Conservation (phyloP, 2,888 invertebrate species). For the Hemaris fuciformis region DNA sequence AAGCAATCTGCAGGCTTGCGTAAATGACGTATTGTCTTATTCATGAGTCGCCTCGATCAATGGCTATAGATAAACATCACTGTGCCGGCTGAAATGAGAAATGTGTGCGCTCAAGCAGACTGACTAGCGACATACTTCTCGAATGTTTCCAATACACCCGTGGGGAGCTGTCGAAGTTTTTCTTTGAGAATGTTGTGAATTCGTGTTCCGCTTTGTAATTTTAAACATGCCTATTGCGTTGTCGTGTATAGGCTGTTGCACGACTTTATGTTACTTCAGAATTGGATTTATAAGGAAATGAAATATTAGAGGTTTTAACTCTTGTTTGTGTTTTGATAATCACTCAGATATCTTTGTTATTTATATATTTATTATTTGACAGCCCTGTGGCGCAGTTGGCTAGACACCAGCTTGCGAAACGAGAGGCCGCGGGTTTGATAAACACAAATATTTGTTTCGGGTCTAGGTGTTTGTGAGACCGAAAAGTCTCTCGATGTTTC, state of each 20-base stretch:
- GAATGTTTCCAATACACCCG: not conserved
- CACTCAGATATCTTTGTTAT: too few species aligned
- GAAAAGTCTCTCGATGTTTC: too few species aligned
- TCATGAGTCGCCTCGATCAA: constrained; percentile 8
- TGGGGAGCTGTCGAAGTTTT: not conserved
- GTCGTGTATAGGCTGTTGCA: not conserved
- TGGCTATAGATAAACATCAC: not conserved
- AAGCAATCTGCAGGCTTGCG: not conserved
- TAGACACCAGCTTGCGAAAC: too few species aligned
- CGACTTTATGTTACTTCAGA: not conserved
- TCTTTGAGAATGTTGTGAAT: not conserved
- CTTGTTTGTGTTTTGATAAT: too few species aligned
- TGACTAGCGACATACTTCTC: not conserved
- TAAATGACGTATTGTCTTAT: constrained; percentile 7
- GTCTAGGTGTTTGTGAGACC: too few species aligned
- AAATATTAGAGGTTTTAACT: not conserved
- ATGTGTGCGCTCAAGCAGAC: not conserved
- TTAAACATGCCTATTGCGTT: not conserved
- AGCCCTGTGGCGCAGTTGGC: too few species aligned
- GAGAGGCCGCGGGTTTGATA: too few species aligned
- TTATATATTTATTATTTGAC: too few species aligned
- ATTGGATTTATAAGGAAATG: too few species aligned
- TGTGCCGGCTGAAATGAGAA: not conserved
- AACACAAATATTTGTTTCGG: too few species aligned
- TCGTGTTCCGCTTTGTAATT: not conserved